A percentile compares a stretch with the other conserved stretches of the same genome.
These are phyloP conservation scores for Bettongia penicillata DNA, from an alignment of 2,113 vertebrate genomes.

Conservation along the genomic window DNA sequence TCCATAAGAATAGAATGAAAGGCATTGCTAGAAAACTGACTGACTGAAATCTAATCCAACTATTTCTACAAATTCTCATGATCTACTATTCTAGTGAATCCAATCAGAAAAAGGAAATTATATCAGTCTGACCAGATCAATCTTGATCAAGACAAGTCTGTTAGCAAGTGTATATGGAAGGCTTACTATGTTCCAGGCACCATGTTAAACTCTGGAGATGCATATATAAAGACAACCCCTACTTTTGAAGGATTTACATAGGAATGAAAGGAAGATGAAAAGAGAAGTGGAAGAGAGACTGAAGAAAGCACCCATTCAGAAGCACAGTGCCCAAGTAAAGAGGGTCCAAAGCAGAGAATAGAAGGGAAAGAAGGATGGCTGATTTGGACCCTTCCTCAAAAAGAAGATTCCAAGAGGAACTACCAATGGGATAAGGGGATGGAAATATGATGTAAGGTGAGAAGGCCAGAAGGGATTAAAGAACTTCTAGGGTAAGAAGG, in stretches of 20 bases:
- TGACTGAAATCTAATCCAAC: background rate
- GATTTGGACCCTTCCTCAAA: background rate
- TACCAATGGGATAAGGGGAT: background rate
- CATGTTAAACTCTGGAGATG: background rate
- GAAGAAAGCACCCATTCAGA: background rate
- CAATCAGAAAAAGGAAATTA: background rate
- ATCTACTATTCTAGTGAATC: background rate
- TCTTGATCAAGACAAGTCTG: background rate
- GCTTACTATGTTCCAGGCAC: background rate
- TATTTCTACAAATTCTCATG: background rate
- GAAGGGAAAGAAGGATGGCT: background rate
- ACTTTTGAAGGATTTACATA: background rate
- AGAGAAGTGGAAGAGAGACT: background rate
- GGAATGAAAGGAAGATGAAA: background rate
- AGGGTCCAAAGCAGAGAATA: background rate
- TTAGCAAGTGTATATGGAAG: background rate
- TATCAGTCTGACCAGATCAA: background rate
- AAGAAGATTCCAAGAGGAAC: background rate
- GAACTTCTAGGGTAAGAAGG: background rate
- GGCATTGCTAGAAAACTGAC: background rate
- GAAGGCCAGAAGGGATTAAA: background rate
- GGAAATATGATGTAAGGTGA: background rate
- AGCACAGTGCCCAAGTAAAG: background rate
- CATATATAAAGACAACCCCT: background rate
- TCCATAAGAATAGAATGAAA: background rate